Base-by-base conservation (phyloP, 1,140 invertebrate genomes). In the Drosophila nannoptera region DNA sequence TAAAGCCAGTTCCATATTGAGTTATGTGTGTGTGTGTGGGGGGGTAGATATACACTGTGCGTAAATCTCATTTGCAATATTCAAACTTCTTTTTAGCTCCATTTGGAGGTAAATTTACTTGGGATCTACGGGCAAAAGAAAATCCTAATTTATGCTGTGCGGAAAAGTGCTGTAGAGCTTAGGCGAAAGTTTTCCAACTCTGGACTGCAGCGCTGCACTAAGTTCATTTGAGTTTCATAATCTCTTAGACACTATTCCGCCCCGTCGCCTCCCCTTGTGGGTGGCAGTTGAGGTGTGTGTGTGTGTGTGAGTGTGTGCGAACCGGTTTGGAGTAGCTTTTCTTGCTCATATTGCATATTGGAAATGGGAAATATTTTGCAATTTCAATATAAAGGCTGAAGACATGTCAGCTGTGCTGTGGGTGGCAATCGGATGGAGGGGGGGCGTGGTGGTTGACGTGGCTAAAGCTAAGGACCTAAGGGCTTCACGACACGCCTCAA, bases 351-450 rank as follows among this genome's bases (percentile, higher is more conserved):
- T 53, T 31, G 42, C 75, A 83, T 78, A 77, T 83, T 83, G 78
- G 67, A 83, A n/a, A 16, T 8, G 38, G 14, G 65, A 68, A 74
- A 72, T 36, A 48, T 38, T 76, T 78, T 69, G 62, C 78, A 83
- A 80, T 83, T 84, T 84, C 81, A 73, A 84, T 83, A 78, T 76
- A 80, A 83, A 80, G 63, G 63, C 76, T 67, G 71, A 66, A 62
- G 81, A 74, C 77, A 69, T 75, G 65, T 69, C 43, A 55, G 53
- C 54, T 43, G 63, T 52, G 48, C 33, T 33, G 36, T 35, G 31
- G n/a, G 46, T 16, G n/a, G 53, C 53, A 42, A 40, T 55, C 42
- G 48, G 4, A 9, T 14, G 35, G 14, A 29, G 35, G 4, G 6
- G 8, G n/a, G 22, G 12, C n/a, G 46, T 33, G 52, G 43, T 29